Evolutionary conservation across 1,140 invertebrate species (phyloP), one percentile per base, ranked within the genome.

Genomic region (Battus philenor): DNA sequence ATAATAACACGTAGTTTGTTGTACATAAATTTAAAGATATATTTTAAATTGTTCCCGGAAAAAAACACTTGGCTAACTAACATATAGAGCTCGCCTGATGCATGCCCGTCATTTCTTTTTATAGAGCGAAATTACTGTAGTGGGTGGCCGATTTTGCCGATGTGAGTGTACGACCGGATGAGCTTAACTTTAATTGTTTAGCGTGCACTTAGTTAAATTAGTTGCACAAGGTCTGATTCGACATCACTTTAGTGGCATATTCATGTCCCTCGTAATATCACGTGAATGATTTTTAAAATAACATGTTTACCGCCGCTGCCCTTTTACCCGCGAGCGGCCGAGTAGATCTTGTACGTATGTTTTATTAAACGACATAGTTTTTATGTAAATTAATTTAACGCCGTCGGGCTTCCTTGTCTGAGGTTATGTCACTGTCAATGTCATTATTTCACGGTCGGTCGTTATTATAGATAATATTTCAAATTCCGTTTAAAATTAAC

Each of bases 361-460:
- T 9, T n/a, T n/a, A n/a, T n/a, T 24, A 9, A 26, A 13, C 17
- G 29, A 18, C 20, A 20, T 13, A 9, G 8, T 34, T 11, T 46
- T 27, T 47, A 48, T 39, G 24, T 32, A 32, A 34, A 30, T 32
- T 18, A 18, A 24, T 49, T 50, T 34, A 51, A 9, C 16, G 18
- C 9, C 34, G 39, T 51, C 43, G 32, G 43, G 49, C 44, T 49
- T 44, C 31, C 36, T 30, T 47, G 44, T 39, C 31, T 43, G 50
- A 24, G n/a, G 31, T 50, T 48, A 48, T 43, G 52, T 63, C 49
- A 64, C 31, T 57, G 51, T 31, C 61, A 51, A 65, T 57, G 55
- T 64, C 57, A 57, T 32, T 20, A 44, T 50, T 55, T 57, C 51
- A 60, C 50, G 53, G 56, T 54, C 56, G 54, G 43, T 29, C 31